These are phyloP conservation scores for Syrmaticus mikado DNA, from an alignment of 2,113 vertebrate genomes.

Conservation along the genomic window DNA sequence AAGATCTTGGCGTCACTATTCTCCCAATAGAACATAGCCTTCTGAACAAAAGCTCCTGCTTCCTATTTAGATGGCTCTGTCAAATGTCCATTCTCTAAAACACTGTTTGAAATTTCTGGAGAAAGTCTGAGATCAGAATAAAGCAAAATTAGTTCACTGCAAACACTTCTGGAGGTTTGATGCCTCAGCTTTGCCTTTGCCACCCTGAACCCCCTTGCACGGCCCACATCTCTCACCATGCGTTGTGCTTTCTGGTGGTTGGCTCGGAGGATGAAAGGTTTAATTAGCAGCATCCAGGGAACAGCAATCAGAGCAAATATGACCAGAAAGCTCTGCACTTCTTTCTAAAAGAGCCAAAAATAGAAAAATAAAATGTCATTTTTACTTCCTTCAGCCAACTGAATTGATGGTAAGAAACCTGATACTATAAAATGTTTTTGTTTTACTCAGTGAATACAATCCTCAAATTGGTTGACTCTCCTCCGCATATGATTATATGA, in stretches of 20 bases:
- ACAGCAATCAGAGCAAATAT: conserved; percentile 82
- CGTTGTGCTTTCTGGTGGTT: conserved; percentile 70
- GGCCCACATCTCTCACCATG: conserved; percentile 54
- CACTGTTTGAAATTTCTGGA: not conserved
- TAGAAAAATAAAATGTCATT: not conserved
- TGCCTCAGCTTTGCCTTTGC: not conserved
- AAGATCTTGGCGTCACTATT: not conserved
- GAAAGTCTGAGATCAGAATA: not conserved
- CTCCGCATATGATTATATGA: not conserved
- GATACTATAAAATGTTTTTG: not conserved
- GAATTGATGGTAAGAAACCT: not conserved
- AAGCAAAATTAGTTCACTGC: not conserved
- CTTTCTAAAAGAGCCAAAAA: conserved; percentile 67
- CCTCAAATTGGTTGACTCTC: not conserved
- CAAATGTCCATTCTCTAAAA: not conserved
- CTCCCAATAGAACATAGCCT: not conserved
- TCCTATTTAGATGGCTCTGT: not conserved
- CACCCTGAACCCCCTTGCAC: not conserved
- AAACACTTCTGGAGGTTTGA: not conserved
- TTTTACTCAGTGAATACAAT: not conserved
- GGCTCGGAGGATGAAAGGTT: conserved; percentile 82
- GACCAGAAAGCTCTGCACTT: conserved; percentile 85
- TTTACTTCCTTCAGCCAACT: not conserved
- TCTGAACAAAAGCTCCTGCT: not conserved
- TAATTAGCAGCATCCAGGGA: conserved; percentile 87